These are phyloP conservation scores for Sericinus montela DNA, from an alignment of 2,888 invertebrate species.

Conservation along the genomic window DNA sequence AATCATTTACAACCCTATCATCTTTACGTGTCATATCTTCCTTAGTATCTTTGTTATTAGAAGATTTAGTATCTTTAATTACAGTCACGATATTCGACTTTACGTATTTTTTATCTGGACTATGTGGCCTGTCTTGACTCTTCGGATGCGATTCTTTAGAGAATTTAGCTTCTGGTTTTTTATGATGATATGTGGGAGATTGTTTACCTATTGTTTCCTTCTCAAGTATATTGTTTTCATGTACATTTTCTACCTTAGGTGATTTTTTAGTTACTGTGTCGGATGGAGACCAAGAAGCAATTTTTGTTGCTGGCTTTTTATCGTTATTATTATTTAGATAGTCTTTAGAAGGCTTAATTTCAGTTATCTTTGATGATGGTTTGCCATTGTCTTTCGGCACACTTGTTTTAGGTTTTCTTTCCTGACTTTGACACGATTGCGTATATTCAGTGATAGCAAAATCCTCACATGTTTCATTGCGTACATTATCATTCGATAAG, in stretches of 20 bases:
- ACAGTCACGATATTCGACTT: background rate
- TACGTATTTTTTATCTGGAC: constrained; percentile 19
- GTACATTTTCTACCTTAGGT: constrained; percentile 1
- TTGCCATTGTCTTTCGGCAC: background rate
- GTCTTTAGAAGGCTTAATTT: background rate
- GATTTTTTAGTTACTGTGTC: constrained; percentile 12
- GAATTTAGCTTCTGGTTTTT: constrained; percentile 2
- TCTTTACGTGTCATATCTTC: constrained; percentile 14
- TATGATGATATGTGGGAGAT: background rate
- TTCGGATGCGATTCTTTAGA: constrained; percentile 8
- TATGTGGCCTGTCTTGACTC: constrained; percentile 16
- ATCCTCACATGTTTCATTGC: constrained; percentile 13
- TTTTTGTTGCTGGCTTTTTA: background rate
- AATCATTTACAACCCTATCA: constrained; percentile 9
- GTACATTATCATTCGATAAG: background rate
- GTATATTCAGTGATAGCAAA: constrained; percentile 15
- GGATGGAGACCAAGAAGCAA: background rate
- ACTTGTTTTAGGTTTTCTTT: constrained; percentile 25
- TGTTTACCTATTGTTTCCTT: background rate
- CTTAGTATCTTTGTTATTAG: background rate
- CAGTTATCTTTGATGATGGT: constrained; percentile 2
- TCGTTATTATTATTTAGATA: background rate
- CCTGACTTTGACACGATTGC: constrained; percentile 28
- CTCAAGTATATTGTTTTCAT: background rate
- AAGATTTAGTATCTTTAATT: constrained; percentile 13